Percentiles rank a stretch among this genome's conserved stretches.
These are phyloP conservation scores for Danaus chrysippus DNA, from an alignment of 2,888 invertebrate genomes.

Conservation along the genomic window DNA sequence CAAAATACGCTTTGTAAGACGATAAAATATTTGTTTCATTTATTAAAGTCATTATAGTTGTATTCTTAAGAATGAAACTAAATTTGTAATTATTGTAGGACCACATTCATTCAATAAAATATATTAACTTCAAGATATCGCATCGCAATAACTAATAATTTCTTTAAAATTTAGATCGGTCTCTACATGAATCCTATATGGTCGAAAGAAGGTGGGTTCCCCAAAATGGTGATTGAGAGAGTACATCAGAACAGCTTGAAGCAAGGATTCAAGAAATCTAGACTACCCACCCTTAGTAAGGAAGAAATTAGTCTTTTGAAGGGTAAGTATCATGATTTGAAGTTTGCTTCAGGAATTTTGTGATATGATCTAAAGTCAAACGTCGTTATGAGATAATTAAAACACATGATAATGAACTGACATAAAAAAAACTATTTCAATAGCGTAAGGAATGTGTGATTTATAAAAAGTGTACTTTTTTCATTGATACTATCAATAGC, in stretches of 20 bases:
- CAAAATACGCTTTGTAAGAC: not conserved
- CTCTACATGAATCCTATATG: constrained; percentile 71
- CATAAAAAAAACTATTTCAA: no score
- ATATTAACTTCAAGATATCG: not conserved
- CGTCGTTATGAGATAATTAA: no score
- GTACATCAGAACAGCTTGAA: constrained; percentile 52
- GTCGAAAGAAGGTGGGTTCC: constrained; percentile 71
- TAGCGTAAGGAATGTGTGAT: no score
- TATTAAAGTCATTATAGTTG: not conserved
- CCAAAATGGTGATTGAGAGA: constrained; percentile 46
- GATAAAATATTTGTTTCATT: not conserved
- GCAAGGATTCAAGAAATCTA: constrained; percentile 52
- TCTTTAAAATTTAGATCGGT: constrained; percentile 47
- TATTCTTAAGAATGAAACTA: not conserved
- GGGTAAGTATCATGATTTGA: constrained; percentile 40
- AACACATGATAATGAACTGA: no score
- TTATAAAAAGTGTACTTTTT: no score
- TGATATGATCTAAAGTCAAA: no score
- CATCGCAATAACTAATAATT: not conserved
- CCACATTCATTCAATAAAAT: not conserved
- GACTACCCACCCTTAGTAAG: constrained; percentile 46
- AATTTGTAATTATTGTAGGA: not conserved
- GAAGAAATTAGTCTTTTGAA: constrained; percentile 53
- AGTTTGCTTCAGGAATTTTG: no score
- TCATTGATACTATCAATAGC: no score